phyloP scores from a whole-genome alignment of 2,113 vertebrate species.

The Mesoclemmys tuberculata region DNA sequence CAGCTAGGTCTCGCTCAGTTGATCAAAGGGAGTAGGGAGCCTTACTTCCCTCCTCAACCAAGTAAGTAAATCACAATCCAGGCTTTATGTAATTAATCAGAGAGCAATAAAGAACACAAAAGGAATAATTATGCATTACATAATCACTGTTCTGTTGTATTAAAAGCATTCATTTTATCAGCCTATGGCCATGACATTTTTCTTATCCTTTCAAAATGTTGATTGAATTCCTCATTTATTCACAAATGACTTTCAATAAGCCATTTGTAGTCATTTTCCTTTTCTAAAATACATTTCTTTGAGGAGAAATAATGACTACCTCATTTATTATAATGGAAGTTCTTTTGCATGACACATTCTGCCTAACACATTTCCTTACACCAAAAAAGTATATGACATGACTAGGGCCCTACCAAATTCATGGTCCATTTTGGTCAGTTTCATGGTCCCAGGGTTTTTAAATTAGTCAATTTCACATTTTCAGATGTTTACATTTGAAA shows the following conservation, averaged over 20 bases:
- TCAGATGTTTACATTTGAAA: no score
- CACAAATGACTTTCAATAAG: constrained; percentile 27
- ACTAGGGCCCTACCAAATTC: no score
- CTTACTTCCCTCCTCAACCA: not conserved
- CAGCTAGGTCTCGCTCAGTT: not conserved
- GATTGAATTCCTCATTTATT: constrained; percentile 9
- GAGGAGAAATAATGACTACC: constrained; percentile 46
- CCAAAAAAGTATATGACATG: not conserved
- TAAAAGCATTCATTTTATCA: constrained; percentile 35
- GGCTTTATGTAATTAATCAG: not conserved
- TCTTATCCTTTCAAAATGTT: constrained; percentile 48
- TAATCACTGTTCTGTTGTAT: constrained; percentile 7
- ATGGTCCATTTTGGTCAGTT: no score
- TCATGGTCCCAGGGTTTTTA: no score
- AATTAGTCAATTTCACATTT: no score
- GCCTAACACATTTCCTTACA: constrained; percentile 38
- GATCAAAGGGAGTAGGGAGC: not conserved
- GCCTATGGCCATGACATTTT: constrained; percentile 35
- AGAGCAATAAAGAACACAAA: not conserved
- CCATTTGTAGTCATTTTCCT: constrained; percentile 25
- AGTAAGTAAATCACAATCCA: not conserved
- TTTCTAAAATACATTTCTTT: constrained; percentile 52
- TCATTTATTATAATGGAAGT: constrained; percentile 28
- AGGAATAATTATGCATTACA: not conserved
- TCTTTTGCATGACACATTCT: constrained; percentile 8